Base-by-base conservation (phyloP, 2,888 invertebrate genomes). In the Epicampocera succincta region DNA sequence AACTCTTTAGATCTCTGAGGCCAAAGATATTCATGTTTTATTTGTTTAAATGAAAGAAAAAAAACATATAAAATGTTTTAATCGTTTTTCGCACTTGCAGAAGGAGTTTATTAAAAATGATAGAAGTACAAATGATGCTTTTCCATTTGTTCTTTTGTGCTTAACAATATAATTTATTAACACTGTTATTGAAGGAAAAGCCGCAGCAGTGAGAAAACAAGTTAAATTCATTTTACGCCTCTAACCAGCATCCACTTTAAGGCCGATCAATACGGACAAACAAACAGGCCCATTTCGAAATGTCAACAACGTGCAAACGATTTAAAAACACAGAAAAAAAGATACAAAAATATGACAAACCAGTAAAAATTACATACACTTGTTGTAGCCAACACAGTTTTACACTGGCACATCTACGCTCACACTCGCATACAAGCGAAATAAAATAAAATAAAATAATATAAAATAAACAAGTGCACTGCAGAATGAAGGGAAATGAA, bases 271-370 rank as follows among this genome's bases (percentile, higher is more conserved):
- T 19, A 29, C n/a, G 25, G 17, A 66, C 48, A 60, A 50, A 77
- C 40, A 73, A 72, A 44, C 11, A 69, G 76, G 79, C 73, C 72
- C 76, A 80, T 80, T 79, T 71, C 46, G 72, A 80, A 72, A 71
- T 84, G 81, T 84, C 81, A 84, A 83, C 85, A 84, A 84, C 65
- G 84, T 83, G 84, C 78, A 77, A 84, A 84, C 76, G 80, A 77
- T 78, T 76, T 52, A 46, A 75, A 50, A 71, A 65, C 58, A 63
- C n/a, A 42, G 40, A 52, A 19, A 66, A 17, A 40, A 42, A 46
- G n/a, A n/a, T n/a, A n/a, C n/a, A n/a, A 76, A 75, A 72, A 65
- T 66, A 80, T 74, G 72, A 82, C 58, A 82, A 79, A 80, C 76
- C 68, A 77, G 56, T 33, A 40, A 72, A 61, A 68, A 29, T 69